A percentile compares a stretch with the other conserved stretches of the same genome.
Evolutionary conservation across 2,888 invertebrate species (phyloP).

Genomic region (Chymomyza caudatula): DNA sequence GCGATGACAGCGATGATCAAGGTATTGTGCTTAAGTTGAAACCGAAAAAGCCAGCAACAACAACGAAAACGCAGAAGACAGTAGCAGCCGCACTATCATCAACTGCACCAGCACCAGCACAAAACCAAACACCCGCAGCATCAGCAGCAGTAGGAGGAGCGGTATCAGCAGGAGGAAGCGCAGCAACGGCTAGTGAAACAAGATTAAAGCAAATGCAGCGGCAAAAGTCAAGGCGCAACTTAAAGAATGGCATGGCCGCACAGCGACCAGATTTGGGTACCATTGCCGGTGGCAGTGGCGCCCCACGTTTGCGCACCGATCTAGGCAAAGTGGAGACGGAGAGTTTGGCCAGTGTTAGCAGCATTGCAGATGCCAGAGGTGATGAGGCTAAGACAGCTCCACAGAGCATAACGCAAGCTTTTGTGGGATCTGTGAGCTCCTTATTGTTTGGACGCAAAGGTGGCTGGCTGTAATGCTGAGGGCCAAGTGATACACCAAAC

Average conservation of each 20-base stretch:
- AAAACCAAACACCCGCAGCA: constrained; percentile 11
- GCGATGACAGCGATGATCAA: constrained; percentile 57
- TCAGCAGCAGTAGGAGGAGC: not conserved
- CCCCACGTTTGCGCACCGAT: constrained; percentile 71
- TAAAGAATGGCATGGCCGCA: constrained; percentile 79
- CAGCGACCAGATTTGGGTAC: constrained; percentile 82
- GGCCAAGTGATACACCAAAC: not conserved
- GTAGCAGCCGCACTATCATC: not conserved
- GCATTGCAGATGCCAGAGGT: not conserved
- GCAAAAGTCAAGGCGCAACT: constrained; percentile 79
- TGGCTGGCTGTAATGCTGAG: constrained; percentile 82
- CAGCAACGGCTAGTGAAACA: constrained; percentile 65
- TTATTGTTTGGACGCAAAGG: constrained; percentile 91
- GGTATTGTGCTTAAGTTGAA: constrained; percentile 54
- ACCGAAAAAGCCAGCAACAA: constrained; percentile 24
- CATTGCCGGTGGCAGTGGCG: constrained; percentile 78
- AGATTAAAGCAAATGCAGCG: constrained; percentile 79
- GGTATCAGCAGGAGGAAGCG: constrained; percentile 43
- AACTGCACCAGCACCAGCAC: not conserved
- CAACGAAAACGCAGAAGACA: constrained; percentile 19
- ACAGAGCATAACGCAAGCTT: constrained; percentile 78
- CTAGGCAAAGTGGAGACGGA: constrained; percentile 62
- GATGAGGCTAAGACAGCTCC: constrained; percentile 20
- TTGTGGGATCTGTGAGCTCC: constrained; percentile 88
- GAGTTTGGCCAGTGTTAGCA: constrained; percentile 41